Percentiles rank a stretch among this genome's conserved stretches.
phyloP scores from a whole-genome alignment of 92 coral and sea anemone genomes.

The Zoanthus solanderi region DNA sequence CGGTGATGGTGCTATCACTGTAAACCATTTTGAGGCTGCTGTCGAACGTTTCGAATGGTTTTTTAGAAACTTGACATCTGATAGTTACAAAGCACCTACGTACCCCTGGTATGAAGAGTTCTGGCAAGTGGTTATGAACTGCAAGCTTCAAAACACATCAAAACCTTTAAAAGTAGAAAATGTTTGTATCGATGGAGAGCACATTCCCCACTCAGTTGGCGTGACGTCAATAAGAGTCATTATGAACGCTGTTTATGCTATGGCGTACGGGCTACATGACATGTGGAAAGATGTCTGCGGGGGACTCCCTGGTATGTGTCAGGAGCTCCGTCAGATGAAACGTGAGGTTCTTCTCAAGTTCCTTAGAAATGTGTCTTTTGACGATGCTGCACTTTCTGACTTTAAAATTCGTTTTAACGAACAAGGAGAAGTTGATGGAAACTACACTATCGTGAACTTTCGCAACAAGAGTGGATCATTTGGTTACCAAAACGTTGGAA shows the following conservation, averaged over 20 bases:
- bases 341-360: constrained; percentile 26
- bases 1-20: constrained; percentile 61
- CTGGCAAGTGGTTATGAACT: constrained; percentile 57
- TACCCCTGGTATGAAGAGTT: constrained; percentile 53
- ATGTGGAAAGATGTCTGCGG: constrained; percentile 47
- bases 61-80: constrained; percentile 38
- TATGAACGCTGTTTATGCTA: constrained; percentile 65
- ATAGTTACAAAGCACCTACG: constrained; percentile 17
- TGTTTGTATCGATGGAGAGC: constrained; percentile 40
- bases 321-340: constrained; percentile 21
- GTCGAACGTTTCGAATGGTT: constrained; percentile 54
- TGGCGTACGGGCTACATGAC: constrained; percentile 57
- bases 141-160: constrained; percentile 35
- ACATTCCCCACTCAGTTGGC: constrained; percentile 2
- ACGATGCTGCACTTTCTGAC: constrained; percentile 40
- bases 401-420: constrained; percentile 42
- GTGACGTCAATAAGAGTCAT: constrained; percentile 58
- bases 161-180: not conserved
- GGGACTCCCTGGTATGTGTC: constrained; percentile 36
- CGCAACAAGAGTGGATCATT: constrained; percentile 52
- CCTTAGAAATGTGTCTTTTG: constrained; percentile 51
- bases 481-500: constrained; percentile 43
- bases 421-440: constrained; percentile 55
- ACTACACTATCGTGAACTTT: constrained; percentile 52
- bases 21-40: constrained; percentile 40